Base-by-base conservation (phyloP, 2,888 invertebrate genomes). In the Cheilosia vernalis region DNA sequence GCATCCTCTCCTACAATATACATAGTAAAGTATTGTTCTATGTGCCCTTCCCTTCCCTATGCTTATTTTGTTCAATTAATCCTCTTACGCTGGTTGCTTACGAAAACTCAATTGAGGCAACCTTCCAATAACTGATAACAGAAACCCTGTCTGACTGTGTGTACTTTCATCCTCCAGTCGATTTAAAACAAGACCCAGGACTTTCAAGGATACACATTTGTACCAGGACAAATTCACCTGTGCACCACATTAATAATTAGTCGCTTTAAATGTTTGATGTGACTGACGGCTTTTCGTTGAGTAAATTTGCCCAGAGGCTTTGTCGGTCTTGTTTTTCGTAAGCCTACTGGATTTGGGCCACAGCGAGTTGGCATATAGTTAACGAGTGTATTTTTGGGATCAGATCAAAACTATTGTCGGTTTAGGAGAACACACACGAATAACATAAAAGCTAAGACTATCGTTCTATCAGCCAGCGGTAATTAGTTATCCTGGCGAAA, bases 351-450 rank as follows among this genome's bases (percentile, higher is more conserved):
- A 17, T 27, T 4, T 33, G 10, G 37, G 7, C 10, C 24, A 7
- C 5, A 2, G n/a, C 30, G 55, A 13, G 40, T 2, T 4, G 55
- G 17, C 17, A 9, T 15, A 33, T 30, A 55, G 27, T 55, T n/a
- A n/a, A 7, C 15, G 30, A 27, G 15, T 60, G n/a, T 49, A 67
- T 69, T 69, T 77, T 53, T 67, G 58, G 69, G 69, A 69, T 77
- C 33, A 69, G 49, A 19, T 69, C 27, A 7, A 61, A 55, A 61
- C 67, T 53, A 33, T 67, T 77, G 69, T 61, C 17, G 24, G 55
- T 69, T 69, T 61, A 40, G 30, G 17, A 13, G 15, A 51, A 30
- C 37, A 70, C 60, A 37, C 40, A 2, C 7, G 60, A 19, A 60
- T 9, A 60, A 42, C 33, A 37, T 17, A 4, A 56, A 56, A 19